Percentiles rank a stretch among this genome's conserved stretches.
These are phyloP conservation scores for Musca domestica DNA, from an alignment of 1,140 invertebrate species.

Conservation along the genomic window DNA sequence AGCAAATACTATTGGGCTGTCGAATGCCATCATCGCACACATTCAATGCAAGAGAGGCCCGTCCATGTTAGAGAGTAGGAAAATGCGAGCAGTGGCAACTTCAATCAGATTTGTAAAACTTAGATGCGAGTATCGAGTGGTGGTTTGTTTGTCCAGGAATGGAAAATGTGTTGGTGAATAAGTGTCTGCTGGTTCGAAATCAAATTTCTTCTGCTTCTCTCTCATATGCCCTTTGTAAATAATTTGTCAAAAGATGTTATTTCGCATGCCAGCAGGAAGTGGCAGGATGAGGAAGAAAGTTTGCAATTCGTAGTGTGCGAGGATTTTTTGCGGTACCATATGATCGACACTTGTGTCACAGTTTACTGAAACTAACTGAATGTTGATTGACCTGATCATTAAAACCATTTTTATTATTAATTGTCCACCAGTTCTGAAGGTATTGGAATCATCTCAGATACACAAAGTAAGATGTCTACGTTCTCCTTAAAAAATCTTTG, in stretches of 20 bases:
- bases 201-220: neutral
- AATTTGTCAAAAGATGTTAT: slow-evolving; percentile 21
- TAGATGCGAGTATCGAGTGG: neutral
- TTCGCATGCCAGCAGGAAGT: neutral
- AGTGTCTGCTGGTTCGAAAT: neutral
- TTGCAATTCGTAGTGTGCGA: too few species aligned
- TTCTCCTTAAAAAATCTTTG: too few species aligned
- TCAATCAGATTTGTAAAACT: slow-evolving; percentile 1
- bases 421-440: too few species aligned
- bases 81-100: slow-evolving; percentile 7
- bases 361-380: too few species aligned
- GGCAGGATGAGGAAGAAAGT: too few species aligned
- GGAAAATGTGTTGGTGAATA: slow-evolving; percentile 10
- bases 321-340: too few species aligned
- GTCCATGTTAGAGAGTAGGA: too few species aligned
- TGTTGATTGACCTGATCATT: too few species aligned
- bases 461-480: too few species aligned
- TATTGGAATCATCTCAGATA: too few species aligned
- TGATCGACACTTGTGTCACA: too few species aligned
- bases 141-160: neutral
- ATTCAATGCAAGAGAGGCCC: neutral
- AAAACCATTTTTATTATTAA: too few species aligned
- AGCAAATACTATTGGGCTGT: neutral
- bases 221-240: slow-evolving; percentile 16
- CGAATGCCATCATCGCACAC: neutral